A percentile compares a stretch with the other conserved stretches of the same genome.
Evolutionary conservation across 2,113 vertebrate genomes (phyloP).

Genomic region (Paracanthobrama guichenoti): DNA sequence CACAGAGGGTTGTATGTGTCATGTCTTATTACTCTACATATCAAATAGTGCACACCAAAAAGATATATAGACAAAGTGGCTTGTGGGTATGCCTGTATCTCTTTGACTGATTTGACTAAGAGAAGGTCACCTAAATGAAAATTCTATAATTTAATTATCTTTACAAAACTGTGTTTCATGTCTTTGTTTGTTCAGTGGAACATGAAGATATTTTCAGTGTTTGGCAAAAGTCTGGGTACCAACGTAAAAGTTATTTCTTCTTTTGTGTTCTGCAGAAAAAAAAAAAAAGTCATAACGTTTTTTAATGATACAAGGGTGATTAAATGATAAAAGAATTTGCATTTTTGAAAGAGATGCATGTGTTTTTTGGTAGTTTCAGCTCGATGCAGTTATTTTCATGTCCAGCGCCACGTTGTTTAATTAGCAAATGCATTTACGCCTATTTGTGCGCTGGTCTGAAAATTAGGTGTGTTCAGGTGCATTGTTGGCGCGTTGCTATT

Average conservation of each 20-base stretch:
- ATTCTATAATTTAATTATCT: background rate
- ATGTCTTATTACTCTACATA: background rate
- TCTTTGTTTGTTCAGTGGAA: background rate
- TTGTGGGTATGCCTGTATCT: background rate
- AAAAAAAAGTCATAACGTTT: background rate
- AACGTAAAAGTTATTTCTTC: background rate
- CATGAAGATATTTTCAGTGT: background rate
- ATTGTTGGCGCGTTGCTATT: too few species aligned
- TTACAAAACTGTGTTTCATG: background rate
- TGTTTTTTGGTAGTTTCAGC: too few species aligned
- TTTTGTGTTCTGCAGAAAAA: background rate
- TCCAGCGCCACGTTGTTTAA: too few species aligned
- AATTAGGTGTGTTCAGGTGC: too few species aligned
- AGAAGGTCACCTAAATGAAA: background rate
- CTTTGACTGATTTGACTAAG: background rate
- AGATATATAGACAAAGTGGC: background rate
- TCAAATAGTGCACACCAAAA: background rate
- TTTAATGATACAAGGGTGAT: background rate
- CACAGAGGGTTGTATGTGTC: background rate
- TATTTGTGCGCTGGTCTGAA: too few species aligned
- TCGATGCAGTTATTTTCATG: too few species aligned
- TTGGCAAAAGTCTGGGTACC: background rate
- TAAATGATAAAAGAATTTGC: background rate
- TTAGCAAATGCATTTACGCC: too few species aligned
- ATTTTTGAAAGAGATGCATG: too few species aligned